Evolutionary conservation across 2,797 vertebrate genomes (phyloP).

Genomic region (Mormyrops boulengeri): DNA sequence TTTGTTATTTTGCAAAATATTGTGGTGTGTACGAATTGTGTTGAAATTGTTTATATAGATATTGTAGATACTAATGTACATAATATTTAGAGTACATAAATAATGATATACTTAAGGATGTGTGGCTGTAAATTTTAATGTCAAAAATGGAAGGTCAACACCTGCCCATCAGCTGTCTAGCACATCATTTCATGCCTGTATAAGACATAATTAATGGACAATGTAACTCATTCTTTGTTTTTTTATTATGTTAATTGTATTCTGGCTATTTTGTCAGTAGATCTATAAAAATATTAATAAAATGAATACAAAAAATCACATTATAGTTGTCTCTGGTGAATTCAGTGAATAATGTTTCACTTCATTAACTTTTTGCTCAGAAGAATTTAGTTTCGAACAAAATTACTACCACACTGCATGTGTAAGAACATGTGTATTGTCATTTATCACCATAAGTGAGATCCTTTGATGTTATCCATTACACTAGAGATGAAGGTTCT

Average conservation of each 20-base stretch:
- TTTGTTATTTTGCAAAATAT: constrained; percentile 17
- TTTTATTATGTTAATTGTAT: constrained; percentile 12
- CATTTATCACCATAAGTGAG: background rate
- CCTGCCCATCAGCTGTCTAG: background rate
- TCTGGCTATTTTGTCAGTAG: constrained; percentile 5
- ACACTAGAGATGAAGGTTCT: background rate
- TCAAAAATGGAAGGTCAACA: background rate
- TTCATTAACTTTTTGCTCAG: background rate
- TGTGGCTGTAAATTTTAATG: constrained; percentile 20
- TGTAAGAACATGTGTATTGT: background rate
- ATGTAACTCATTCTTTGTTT: constrained; percentile 15
- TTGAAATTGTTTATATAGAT: constrained; percentile 23
- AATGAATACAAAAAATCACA: background rate
- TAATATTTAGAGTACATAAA: constrained; percentile 30
- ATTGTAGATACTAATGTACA: constrained; percentile 31
- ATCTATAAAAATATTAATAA: constrained; percentile 8
- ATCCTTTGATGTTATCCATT: background rate
- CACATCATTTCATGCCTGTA: constrained; percentile 8
- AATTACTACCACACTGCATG: background rate
- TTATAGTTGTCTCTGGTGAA: background rate
- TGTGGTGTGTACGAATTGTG: constrained; percentile 24
- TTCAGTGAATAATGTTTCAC: background rate
- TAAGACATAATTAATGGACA: constrained; percentile 33
- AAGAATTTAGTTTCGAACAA: background rate
- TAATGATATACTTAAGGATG: constrained; percentile 18